Evolutionary conservation across 2,797 vertebrate genomes (phyloP).

Genomic region (Ciconia nigra): DNA sequence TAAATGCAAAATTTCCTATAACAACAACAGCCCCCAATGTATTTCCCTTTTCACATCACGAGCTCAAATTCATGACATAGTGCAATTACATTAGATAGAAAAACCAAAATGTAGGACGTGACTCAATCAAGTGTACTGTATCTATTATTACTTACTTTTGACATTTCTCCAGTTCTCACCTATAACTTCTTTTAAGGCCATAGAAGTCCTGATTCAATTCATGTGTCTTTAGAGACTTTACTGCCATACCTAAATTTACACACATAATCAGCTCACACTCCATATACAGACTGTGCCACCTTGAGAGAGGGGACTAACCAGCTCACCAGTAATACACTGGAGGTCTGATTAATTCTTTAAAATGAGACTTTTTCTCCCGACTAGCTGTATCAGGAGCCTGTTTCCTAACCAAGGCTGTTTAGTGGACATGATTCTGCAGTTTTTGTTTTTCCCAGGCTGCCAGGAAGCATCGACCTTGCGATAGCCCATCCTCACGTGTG

Average conservation of each 20-base stretch:
- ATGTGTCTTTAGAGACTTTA: neutral
- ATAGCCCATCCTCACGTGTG: neutral
- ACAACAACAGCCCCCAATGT: neutral
- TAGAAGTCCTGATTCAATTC: neutral
- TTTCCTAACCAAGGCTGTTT: neutral
- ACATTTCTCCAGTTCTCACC: neutral
- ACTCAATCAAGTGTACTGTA: neutral
- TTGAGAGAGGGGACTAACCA: neutral
- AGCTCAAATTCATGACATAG: neutral
- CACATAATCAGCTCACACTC: neutral
- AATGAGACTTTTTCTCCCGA: neutral
- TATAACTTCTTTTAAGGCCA: neutral
- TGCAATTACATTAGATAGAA: neutral
- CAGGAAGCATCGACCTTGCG: accelerated
- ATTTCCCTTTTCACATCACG: neutral
- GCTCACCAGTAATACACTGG: neutral
- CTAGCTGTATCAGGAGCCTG: neutral
- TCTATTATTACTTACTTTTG: neutral
- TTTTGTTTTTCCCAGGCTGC: neutral
- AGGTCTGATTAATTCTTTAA: neutral
- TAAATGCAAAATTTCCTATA: neutral
- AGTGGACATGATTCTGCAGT: neutral
- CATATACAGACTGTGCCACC: neutral
- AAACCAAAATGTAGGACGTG: neutral
- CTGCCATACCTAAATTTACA: neutral